A percentile compares a stretch with the other conserved stretches of the same genome.
Conservation (phyloP, 2,888 invertebrate species). For the Phyto melanocephala region DNA sequence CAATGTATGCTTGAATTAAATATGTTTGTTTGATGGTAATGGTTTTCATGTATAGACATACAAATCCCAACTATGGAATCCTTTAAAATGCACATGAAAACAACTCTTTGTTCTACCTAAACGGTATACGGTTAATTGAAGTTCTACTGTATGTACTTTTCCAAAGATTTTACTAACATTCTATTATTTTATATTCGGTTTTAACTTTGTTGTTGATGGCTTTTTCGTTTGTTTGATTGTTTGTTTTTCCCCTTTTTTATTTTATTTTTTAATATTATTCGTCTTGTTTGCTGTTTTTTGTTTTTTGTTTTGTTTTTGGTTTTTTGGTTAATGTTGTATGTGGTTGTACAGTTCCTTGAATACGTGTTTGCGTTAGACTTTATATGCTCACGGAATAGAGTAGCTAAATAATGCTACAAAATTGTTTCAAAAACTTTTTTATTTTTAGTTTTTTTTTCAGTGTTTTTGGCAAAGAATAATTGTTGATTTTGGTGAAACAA, state of each 20-base stretch:
- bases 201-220: constrained; percentile 13
- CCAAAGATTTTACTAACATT: constrained; percentile 2
- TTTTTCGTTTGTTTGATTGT: constrained; percentile 13
- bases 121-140: not conserved
- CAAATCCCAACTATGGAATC: too few species aligned
- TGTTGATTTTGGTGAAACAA: constrained; percentile 37
- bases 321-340: not conserved
- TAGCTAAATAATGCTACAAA: constrained; percentile 11
- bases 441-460: not conserved
- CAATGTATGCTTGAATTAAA: too few species aligned
- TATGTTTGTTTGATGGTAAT: not conserved
- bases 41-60: not conserved
- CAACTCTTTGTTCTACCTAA: not conserved
- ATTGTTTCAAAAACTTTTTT: not conserved
- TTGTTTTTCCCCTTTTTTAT: not conserved
- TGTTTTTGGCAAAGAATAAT: constrained; percentile 21
- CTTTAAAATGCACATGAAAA: not conserved
- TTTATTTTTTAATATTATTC: not conserved
- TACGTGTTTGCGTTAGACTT: constrained; percentile 13
- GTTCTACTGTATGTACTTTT: constrained; percentile 30
- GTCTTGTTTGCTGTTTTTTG: not conserved
- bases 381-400: not conserved
- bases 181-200: not conserved
- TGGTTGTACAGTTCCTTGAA: not conserved
- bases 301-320: not conserved